A percentile compares a stretch with the other conserved stretches of the same genome.
Evolutionary conservation across 2,888 invertebrate genomes (phyloP).

Genomic region (Philhelius pedissequus): DNA sequence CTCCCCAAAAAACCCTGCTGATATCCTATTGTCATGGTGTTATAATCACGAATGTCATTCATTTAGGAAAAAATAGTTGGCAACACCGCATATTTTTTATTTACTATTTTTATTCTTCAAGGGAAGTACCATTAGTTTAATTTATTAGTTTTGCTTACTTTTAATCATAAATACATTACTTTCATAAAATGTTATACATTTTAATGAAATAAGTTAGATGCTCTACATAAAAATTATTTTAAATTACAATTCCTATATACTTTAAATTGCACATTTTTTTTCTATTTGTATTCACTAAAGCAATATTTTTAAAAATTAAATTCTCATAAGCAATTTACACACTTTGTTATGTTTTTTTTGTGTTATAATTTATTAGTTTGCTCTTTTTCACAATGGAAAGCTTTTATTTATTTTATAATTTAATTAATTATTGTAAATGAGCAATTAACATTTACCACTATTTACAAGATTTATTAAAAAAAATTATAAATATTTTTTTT

Average conservation of each 20-base stretch:
- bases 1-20: too few species aligned
- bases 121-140: slow-evolving; percentile 25
- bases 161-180: slow-evolving; percentile 37
- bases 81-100: slow-evolving; percentile 29
- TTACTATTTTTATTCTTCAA: slow-evolving; percentile 50
- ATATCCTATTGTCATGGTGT: too few species aligned
- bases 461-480: slow-evolving; percentile 55
- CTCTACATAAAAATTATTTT: slow-evolving; percentile 46
- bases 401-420: slow-evolving; percentile 14
- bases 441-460: slow-evolving; percentile 59
- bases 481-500: slow-evolving; percentile 43
- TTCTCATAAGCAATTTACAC: slow-evolving; percentile 61
- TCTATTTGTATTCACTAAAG: slow-evolving; percentile 6
- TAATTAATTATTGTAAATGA: slow-evolving; percentile 22
- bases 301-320: neutral
- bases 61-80: neutral
- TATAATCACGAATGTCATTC: too few species aligned
- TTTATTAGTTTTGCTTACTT: neutral
- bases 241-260: slow-evolving; percentile 41
- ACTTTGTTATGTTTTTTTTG: neutral
- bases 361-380: neutral
- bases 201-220: slow-evolving; percentile 6
- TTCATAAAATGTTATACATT: slow-evolving; percentile 24
- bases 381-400: slow-evolving; percentile 46
- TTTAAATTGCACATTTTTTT: slow-evolving; percentile 3